Percentiles rank a stretch among this genome's conserved stretches.
Conservation (phyloP, 2,888 invertebrate genomes). For the Gymnocheta viridis region DNA sequence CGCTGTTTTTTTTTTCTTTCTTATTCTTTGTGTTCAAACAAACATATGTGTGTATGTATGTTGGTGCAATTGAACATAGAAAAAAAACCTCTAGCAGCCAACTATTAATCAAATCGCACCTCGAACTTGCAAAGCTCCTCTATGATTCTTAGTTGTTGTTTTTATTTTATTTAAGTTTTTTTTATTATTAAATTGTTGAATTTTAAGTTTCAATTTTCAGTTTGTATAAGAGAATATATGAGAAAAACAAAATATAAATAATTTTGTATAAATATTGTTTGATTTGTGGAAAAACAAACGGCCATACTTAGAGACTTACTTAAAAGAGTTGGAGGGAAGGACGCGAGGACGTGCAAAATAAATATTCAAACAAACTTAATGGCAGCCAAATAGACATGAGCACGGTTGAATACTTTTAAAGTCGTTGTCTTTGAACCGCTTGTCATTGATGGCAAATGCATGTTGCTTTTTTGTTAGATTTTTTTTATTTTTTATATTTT, state of each 20-base stretch:
- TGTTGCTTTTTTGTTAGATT: conserved; percentile 29
- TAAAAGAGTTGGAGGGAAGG: neutral
- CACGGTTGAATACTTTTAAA: conserved; percentile 60
- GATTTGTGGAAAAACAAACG: conserved; percentile 34
- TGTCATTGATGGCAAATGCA: conserved; percentile 67
- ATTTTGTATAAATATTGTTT: conserved; percentile 3
- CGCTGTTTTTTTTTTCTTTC: neutral
- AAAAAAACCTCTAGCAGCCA: conserved; percentile 45
- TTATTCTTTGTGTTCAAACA: neutral
- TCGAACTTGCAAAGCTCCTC: conserved; percentile 68
- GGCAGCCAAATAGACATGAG: conserved; percentile 25
- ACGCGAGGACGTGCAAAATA: neutral
- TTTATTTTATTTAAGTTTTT: neutral
- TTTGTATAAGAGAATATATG: conserved; percentile 25
- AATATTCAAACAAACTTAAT: conserved; percentile 52
- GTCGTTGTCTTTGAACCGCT: conserved; percentile 69
- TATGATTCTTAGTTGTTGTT: conserved; percentile 36
- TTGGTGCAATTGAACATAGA: conserved; percentile 28
- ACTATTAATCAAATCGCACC: conserved; percentile 70
- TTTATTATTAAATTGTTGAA: conserved; percentile 1
- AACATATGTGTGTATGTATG: conserved; percentile 21
- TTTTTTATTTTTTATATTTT: conserved; percentile 17
- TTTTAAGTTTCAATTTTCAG: conserved; percentile 45
- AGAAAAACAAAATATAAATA: conserved; percentile 1
- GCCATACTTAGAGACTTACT: neutral